These are phyloP conservation scores for Sebastes iracundus DNA, from an alignment of 2,797 vertebrate genomes.

Conservation along the genomic window DNA sequence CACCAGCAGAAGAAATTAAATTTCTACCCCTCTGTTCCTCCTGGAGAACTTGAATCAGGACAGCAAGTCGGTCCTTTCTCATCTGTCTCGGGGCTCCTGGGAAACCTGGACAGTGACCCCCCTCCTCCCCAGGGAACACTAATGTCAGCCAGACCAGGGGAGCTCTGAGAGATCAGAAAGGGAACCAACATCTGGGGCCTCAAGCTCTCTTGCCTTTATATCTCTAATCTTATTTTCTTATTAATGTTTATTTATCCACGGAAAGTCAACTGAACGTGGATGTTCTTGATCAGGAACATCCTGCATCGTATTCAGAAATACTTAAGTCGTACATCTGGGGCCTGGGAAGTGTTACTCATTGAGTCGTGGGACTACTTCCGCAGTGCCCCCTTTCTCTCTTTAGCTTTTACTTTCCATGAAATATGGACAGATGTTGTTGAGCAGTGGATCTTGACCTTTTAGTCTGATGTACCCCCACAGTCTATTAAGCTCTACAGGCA, in stretches of 20 bases:
- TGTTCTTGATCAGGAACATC: neutral
- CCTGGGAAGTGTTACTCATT: neutral
- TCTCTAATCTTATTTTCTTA: neutral
- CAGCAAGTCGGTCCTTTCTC: neutral
- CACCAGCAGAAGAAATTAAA: conserved; percentile 5
- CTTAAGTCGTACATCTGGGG: neutral
- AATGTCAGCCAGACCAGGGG: neutral
- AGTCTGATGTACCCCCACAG: neutral
- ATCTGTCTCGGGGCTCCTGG: conserved; percentile 1
- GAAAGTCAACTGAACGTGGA: neutral
- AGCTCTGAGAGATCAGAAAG: neutral
- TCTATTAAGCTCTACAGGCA: neutral
- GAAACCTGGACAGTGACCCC: neutral
- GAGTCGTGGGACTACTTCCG: neutral
- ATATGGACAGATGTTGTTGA: neutral
- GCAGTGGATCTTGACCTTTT: neutral
- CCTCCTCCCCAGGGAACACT: neutral
- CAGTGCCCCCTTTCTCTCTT: neutral
- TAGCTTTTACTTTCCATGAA: neutral
- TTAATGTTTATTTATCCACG: neutral
- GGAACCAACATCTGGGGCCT: conserved; percentile 20
- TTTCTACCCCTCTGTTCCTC: neutral
- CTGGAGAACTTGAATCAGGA: neutral
- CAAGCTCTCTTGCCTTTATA: neutral
- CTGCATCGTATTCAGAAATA: neutral